Percentiles rank a stretch among this genome's conserved stretches.
phyloP scores from a whole-genome alignment of 2,888 invertebrate genomes.

The Drosophila formosana region DNA sequence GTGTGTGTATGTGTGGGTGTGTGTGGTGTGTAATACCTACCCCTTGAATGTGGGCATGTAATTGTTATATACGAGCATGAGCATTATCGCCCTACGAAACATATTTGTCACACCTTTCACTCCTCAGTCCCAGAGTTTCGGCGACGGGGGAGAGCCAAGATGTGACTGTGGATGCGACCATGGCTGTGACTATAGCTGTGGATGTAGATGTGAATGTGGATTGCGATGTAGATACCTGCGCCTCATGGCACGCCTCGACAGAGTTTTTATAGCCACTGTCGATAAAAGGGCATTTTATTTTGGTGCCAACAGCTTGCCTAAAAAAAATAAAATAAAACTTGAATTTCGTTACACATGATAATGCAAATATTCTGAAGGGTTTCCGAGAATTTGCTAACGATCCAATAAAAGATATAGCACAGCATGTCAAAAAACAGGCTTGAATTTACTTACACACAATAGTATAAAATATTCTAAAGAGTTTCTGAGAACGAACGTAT shows the following conservation, averaged over 20 bases:
- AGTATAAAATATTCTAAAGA: too few relatives aligned
- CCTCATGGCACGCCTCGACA: conserved; percentile 37
- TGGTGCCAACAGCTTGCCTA: neutral
- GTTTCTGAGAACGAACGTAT: too few relatives aligned
- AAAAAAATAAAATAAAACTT: neutral
- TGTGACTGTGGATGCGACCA: conserved; percentile 3
- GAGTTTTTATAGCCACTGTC: neutral
- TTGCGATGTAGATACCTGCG: conserved; percentile 46
- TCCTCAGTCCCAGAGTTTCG: conserved; percentile 24
- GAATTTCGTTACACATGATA: too few relatives aligned
- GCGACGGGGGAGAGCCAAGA: conserved; percentile 29
- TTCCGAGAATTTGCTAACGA: too few relatives aligned
- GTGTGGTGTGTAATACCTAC: conserved; percentile 32
- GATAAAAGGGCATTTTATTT: neutral
- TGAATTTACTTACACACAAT: too few relatives aligned
- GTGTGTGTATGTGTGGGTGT: conserved; percentile 7
- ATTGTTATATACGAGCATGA: conserved; percentile 26
- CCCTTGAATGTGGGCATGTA: conserved; percentile 47
- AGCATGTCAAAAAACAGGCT: too few relatives aligned
- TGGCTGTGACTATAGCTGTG: neutral
- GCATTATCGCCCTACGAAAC: conserved; percentile 55
- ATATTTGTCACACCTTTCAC: conserved; percentile 72
- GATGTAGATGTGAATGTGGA: conserved; percentile 8
- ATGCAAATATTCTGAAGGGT: too few relatives aligned
- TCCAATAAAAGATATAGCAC: too few relatives aligned